Evolutionary conservation across 1,140 invertebrate genomes (phyloP).

Genomic region (Akabosia matsudoensis): DNA sequence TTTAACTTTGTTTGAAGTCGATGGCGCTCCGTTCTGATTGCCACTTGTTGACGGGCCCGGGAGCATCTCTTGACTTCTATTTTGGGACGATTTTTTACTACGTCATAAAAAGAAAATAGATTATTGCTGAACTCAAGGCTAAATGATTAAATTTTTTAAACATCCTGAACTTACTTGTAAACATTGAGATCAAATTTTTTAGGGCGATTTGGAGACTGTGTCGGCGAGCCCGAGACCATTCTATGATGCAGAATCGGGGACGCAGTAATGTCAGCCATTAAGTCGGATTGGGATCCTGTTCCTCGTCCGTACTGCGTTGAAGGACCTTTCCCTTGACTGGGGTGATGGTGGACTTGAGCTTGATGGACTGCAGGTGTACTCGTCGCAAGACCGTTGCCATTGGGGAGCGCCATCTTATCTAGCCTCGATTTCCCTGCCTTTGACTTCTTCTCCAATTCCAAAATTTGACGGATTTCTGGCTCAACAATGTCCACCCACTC

Average conservation of each 20-base stretch:
- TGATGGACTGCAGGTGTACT: conserved; percentile 4
- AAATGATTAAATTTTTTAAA: conserved; percentile 5
- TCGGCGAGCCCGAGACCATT: conserved; percentile 17
- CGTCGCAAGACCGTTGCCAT: not conserved
- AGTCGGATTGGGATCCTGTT: not conserved
- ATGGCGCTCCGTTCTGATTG: not conserved
- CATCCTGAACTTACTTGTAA: conserved; percentile 36
- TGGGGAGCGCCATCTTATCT: not conserved
- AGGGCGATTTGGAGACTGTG: conserved; percentile 37
- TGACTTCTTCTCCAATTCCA: conserved; percentile 57
- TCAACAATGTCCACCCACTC: conserved; percentile 82
- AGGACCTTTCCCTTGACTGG: not conserved
- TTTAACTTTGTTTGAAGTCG: conserved; percentile 33
- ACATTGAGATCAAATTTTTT: conserved; percentile 45
- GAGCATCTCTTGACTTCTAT: conserved; percentile 32
- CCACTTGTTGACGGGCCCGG: conserved; percentile 22
- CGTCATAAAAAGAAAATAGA: not conserved
- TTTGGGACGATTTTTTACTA: conserved; percentile 42
- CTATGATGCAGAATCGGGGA: conserved; percentile 17
- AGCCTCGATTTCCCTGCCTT: conserved; percentile 3
- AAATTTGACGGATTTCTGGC: conserved; percentile 70
- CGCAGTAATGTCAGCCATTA: conserved; percentile 16
- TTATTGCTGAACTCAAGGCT: not conserved
- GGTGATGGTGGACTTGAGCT: not conserved
- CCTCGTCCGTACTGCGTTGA: not conserved